Evolutionary conservation across 1,140 invertebrate species (phyloP), one percentile per base, ranked within the genome.

Genomic region (Lycorma delicatula): DNA sequence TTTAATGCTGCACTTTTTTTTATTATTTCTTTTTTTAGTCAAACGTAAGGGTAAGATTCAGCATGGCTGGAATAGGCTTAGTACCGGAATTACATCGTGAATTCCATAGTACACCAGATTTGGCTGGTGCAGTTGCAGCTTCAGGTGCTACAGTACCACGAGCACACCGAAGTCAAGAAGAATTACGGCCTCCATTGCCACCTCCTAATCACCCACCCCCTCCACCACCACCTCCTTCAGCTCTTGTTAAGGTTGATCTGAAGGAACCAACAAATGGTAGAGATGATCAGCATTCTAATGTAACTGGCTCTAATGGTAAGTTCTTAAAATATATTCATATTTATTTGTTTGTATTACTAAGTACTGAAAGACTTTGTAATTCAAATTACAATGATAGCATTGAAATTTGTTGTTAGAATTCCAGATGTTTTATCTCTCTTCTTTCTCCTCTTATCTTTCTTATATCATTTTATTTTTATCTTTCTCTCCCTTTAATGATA

Each of bases 71-170:
- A 38, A 50, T 59, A 3, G 52, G 59, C 3, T 25, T 54, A 13
- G 46, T n/a, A 13, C 65, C 68, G 6, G 79, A 84, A 64, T 77
- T 93, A 13, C 86, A 91, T 61, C 81, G 91, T 54, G 85, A 87
- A 59, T 94, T 92, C 74, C 89, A 92, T 69, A 91, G 87, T 49
- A 93, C 90, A 22, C 91, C 91, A 0, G 90, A 94, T 72, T 70
- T 93, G 25, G 80, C 80, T 18, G 72, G 63, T 22, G 51, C 54
- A 44, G 60, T 60, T 56, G 20, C 54, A 44, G 5, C 54, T 59
- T 26, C 60, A 59, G 34, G 59, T 13, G 26, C 18, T 11, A 31
- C n/a, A n/a, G 23, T 31, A 3, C 41, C 58, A 5, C 28, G 64
- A 28, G 26, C 81, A 7, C 86, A 87, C 62, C 77, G 83, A 27